Evolutionary conservation across 2,888 invertebrate genomes (phyloP), one percentile per base, ranked within the genome.

Genomic region (Matsumyia berberina): DNA sequence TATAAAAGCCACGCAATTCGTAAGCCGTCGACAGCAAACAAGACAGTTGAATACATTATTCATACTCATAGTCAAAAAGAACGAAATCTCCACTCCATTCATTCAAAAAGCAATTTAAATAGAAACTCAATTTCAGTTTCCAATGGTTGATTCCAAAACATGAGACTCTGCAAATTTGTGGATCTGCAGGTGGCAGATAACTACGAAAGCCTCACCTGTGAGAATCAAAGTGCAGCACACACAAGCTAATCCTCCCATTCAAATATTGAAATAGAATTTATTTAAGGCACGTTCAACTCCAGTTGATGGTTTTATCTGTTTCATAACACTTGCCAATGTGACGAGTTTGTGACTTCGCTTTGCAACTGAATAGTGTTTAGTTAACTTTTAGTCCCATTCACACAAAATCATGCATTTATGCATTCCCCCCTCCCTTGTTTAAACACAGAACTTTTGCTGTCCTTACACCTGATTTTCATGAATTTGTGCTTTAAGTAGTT

Each of bases 401-500:
- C 29, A 24, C 6, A 33, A 33, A 33, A 49, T n/a, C 35, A 51
- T 24, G 15, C 42, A 39, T 44, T 5, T 39, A 5, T 44, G 4
- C 3, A 8, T 8, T 46, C 9, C 11, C 1, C 9, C 4, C 6
- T 1, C 15, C 4, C 15, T 17, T 44, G 44, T 8, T 44, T 11
- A 9, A 46, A 46, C 9, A 19, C 19, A 11, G 5, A 17, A 46
- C 19, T 64, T 17, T 49, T 49, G 42, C 46, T 74, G 53, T 49
- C 62, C 12, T 15, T 70, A 64, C 51, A 44, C 0, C 9, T 0
- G 8, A 73, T 58, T 67, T 60, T 37, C n/a, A 42, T 67, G 42
- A 49, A 79, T 24, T 24, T 24, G 31, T 64, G 72, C 57, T 53
- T 70, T 35, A 11, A 44, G 35, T 51, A 60, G n/a, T 15, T 55